Evolutionary conservation across 2,888 invertebrate species (phyloP), one percentile per base, ranked within the genome.

Genomic region (Kryphioiulus occultus): DNA sequence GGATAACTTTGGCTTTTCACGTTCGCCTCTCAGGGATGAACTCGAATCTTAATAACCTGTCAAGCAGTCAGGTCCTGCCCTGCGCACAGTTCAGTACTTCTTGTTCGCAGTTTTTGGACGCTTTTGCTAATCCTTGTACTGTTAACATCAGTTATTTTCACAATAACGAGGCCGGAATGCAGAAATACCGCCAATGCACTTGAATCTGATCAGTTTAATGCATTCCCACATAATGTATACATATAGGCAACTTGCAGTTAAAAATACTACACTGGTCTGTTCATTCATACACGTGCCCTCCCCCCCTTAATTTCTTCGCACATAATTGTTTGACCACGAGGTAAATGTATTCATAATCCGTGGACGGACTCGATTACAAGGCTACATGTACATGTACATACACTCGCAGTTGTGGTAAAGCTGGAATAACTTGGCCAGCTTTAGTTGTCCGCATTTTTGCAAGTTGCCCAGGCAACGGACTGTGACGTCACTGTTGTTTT

Each of bases 1-100:
- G 68, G 68, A 68, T 68, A 68, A 68, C 10, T 68, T 68, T 26
- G 68, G 68, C 68, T 26, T 68, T 68, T 68, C 68, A 68, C 68
- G 9, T 22, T n/a, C 68, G 68, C 68, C 9, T 26, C 68, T 22
- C 26, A 3, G 68, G 68, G 26, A 68, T 68, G 12, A 26, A 68
- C 26, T 68, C n/a, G 68, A 68, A 68, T 68, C 68, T 26, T 68
- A 68, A 68, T 68, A 68, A 68, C 68, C 68, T 68, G 68, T 68
- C 68, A 68, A 68, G n/a, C 68, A 68, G 68, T 26, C 68, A 68
- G 26, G 68, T 26, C 68, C 26, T 68, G 68, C 68, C 26, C 26
- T 26, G 9, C 26, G 10, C 0, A 15, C 10, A 26, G 26, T 12
- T 68, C 68, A 5, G 68, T 68, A 26, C 68, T 68, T 68, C n/a